Percentiles rank a stretch among this genome's conserved stretches.
Conservation (phyloP, 1,140 invertebrate species). For the Drosophila subobscura region DNA sequence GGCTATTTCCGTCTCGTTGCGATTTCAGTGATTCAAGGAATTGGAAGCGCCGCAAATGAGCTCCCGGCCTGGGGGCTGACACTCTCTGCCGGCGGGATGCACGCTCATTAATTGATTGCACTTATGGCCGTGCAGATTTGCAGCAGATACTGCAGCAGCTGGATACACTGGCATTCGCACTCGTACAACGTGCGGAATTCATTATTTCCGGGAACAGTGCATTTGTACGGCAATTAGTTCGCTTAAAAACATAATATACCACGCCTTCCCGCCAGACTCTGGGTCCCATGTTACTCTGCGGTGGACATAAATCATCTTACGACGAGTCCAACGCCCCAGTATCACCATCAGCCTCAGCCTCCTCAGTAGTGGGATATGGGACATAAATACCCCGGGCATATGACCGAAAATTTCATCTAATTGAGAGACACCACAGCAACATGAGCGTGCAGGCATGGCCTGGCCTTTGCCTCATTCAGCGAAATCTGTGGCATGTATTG, state of each 20-base stretch:
- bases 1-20: conserved; percentile 80
- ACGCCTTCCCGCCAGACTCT: conserved; percentile 24
- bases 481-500: conserved; percentile 46
- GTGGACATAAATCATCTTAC: conserved; percentile 75
- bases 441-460: conserved; percentile 19
- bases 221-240: conserved; percentile 83
- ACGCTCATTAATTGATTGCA: conserved; percentile 75
- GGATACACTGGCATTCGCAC: conserved; percentile 16
- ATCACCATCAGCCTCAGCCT: conserved; percentile 16
- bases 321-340: conserved; percentile 49
- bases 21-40: conserved; percentile 82
- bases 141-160: conserved; percentile 14
- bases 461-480: conserved; percentile 37
- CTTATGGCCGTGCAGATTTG: conserved; percentile 67
- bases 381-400: conserved; percentile 53
- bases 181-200: conserved; percentile 58
- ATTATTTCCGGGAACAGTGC: conserved; percentile 83
- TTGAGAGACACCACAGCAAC: conserved; percentile 66
- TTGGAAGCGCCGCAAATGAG: conserved; percentile 83
- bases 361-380: conserved; percentile 12
- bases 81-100: conserved; percentile 24
- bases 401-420: conserved; percentile 69
- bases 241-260: conserved; percentile 60
- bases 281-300: conserved; percentile 65
- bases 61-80: conserved; percentile 66